Percentiles rank a stretch among this genome's conserved stretches.
phyloP scores from a whole-genome alignment of 2,797 vertebrate species.

The Hydrolagus colliei region DNA sequence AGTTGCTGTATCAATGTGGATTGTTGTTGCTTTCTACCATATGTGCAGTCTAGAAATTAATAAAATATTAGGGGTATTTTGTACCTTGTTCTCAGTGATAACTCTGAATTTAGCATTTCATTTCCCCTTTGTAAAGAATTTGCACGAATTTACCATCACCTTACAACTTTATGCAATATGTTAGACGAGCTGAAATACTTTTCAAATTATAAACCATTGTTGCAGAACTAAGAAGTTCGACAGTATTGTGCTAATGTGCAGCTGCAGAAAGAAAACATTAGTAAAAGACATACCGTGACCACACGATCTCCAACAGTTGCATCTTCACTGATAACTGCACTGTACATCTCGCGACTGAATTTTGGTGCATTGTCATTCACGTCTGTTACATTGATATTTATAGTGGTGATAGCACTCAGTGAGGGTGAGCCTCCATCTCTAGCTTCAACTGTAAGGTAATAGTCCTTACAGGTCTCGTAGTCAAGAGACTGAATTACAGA shows the following conservation, averaged over 20 bases:
- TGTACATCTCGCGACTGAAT: constrained; percentile 78
- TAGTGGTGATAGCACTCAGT: constrained; percentile 76
- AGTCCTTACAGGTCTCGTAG: constrained; percentile 82
- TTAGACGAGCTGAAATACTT: background rate
- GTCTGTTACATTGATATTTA: constrained; percentile 84
- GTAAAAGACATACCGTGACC: constrained; percentile 60
- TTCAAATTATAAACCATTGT: background rate
- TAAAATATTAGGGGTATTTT: no score
- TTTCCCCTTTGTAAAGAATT: no score
- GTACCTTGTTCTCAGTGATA: no score
- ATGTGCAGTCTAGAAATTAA: no score
- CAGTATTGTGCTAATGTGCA: background rate
- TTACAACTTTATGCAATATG: background rate
- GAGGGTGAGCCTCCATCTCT: constrained; percentile 82
- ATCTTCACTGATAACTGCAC: constrained; percentile 79
- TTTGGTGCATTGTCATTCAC: constrained; percentile 85
- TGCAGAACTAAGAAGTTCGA: background rate
- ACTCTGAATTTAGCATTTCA: no score
- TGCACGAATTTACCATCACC: background rate
- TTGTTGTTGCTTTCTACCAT: no score
- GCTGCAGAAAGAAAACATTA: background rate
- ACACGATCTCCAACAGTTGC: constrained; percentile 73
- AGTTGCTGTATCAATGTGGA: no score
- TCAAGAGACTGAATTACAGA: constrained; percentile 73
- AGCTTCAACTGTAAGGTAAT: constrained; percentile 87